These are phyloP conservation scores for Lepidocolaptes lacrymiger DNA, from an alignment of 2,797 vertebrate genomes.

Conservation along the genomic window DNA sequence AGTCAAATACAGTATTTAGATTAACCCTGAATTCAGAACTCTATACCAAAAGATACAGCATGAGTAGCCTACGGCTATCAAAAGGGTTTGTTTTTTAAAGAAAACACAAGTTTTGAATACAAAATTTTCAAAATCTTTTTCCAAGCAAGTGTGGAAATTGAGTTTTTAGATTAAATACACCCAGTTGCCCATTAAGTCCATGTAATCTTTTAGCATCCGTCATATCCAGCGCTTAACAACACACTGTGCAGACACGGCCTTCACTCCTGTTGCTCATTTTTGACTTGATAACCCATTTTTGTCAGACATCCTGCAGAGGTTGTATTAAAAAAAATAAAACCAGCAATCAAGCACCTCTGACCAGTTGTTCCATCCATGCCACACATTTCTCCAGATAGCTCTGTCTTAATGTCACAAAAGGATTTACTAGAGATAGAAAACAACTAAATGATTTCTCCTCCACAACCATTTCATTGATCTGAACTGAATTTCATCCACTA, in stretches of 20 bases:
- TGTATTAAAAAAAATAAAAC: neutral
- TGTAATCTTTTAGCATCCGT: neutral
- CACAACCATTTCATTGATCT: neutral
- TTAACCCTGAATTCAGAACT: neutral
- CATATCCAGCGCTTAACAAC: neutral
- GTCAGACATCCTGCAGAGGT: neutral
- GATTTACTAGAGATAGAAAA: neutral
- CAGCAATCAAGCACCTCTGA: neutral
- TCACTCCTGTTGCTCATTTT: neutral
- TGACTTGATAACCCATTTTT: neutral
- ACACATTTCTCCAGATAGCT: fast-evolving
- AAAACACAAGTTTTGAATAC: neutral
- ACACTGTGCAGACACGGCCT: neutral
- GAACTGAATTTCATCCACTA: neutral
- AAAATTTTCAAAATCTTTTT: neutral
- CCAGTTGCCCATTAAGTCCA: neutral
- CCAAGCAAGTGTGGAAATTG: neutral
- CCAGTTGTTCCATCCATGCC: neutral
- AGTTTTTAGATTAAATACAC: neutral
- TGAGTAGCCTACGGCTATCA: neutral
- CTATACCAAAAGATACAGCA: neutral
- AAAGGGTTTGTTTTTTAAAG: neutral
- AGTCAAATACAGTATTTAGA: neutral
- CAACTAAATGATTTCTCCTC: neutral
- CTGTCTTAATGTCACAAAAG: neutral